Evolutionary conservation across 2,888 invertebrate species (phyloP).

Genomic region (Margaritifera margaritifera): DNA sequence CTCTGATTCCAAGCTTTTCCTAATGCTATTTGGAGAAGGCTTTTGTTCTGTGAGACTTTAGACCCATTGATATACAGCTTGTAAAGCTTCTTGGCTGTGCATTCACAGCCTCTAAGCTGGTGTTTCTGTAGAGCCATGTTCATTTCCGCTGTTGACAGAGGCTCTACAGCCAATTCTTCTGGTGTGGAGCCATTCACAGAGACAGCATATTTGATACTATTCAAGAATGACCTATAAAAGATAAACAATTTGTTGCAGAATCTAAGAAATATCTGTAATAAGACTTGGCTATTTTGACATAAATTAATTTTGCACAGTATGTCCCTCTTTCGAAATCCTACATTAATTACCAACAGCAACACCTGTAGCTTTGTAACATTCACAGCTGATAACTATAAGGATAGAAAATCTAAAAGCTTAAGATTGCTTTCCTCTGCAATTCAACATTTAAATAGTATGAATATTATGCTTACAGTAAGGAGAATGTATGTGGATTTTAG

Average conservation of each 20-base stretch:
- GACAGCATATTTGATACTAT: constrained; percentile 35
- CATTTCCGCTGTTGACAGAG: constrained; percentile 16
- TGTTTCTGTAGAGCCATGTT: constrained; percentile 10
- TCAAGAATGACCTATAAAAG: constrained; percentile 30
- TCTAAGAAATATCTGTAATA: too few species aligned
- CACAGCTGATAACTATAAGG: too few species aligned
- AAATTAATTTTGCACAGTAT: too few species aligned
- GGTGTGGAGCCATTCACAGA: constrained; percentile 11
- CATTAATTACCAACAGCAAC: too few species aligned
- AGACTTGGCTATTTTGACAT: too few species aligned
- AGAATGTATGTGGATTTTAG: too few species aligned
- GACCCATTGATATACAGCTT: constrained; percentile 37
- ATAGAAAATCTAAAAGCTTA: too few species aligned
- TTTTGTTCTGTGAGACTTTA: constrained; percentile 17
- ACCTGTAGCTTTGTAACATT: too few species aligned
- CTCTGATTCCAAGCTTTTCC: constrained; percentile 30
- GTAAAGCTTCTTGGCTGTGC: constrained; percentile 24
- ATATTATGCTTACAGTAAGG: too few species aligned
- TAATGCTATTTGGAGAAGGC: constrained; percentile 17
- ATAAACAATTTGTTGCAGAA: neutral
- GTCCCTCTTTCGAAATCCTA: too few species aligned
- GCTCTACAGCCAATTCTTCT: constrained; percentile 5
- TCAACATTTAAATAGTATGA: too few species aligned
- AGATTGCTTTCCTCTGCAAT: too few species aligned
- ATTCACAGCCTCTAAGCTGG: constrained; percentile 22